A percentile compares a stretch with the other conserved stretches of the same genome.
These are phyloP conservation scores for Oryzias javanicus DNA, from an alignment of 2,113 vertebrate genomes.

Conservation along the genomic window DNA sequence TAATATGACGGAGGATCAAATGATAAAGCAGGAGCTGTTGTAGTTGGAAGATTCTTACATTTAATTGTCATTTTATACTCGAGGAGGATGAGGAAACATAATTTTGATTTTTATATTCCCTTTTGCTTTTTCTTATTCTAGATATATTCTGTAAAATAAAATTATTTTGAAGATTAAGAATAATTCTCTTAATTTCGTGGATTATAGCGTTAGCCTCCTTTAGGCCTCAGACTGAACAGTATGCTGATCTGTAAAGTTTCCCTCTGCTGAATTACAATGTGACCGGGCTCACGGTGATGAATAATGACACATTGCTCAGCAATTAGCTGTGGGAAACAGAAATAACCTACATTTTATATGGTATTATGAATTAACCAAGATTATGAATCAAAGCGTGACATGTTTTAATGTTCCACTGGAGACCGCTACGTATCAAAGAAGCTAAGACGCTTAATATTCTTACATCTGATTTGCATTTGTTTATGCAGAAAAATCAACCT, in stretches of 20 bases:
- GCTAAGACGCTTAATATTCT: conserved; percentile 51
- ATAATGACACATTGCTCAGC: conserved; percentile 27
- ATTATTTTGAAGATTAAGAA: conserved; percentile 6
- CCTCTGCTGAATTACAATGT: conserved; percentile 4
- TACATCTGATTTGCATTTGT: conserved; percentile 49
- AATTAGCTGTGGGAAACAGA: conserved; percentile 31
- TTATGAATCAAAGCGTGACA: conserved; percentile 27
- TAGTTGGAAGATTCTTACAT: too few relatives aligned
- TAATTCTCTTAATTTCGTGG: conserved; percentile 33
- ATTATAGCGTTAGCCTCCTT: conserved; percentile 23
- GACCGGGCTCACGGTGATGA: conserved; percentile 12
- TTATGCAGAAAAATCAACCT: conserved; percentile 58
- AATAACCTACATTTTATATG: conserved; percentile 25
- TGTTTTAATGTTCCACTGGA: conserved; percentile 53
- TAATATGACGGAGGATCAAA: conserved; percentile 15
- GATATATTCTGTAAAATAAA: not conserved
- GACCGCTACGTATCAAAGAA: conserved; percentile 44
- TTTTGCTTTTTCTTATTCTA: conserved; percentile 1
- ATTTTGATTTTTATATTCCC: not conserved
- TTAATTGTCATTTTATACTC: not conserved
- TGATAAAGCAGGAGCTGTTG: not conserved
- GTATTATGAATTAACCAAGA: conserved; percentile 28
- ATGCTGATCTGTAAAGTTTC: too few relatives aligned
- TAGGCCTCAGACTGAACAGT: conserved; percentile 23
- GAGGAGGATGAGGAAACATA: not conserved